These are phyloP conservation scores for Mycteria americana DNA, from an alignment of 2,797 vertebrate genomes.

Conservation along the genomic window DNA sequence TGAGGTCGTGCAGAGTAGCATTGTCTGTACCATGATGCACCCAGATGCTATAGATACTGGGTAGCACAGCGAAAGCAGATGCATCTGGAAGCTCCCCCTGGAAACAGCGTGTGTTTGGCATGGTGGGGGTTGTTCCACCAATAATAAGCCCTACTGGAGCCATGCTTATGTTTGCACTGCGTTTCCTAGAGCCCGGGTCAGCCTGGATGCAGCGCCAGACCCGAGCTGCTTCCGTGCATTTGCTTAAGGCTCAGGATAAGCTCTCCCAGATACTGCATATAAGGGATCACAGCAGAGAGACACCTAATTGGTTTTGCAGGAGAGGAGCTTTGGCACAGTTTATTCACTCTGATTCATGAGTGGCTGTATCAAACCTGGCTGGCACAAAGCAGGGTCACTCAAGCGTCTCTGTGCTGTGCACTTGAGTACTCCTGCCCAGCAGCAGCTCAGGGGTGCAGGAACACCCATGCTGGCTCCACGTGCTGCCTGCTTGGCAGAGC, in stretches of 20 bases:
- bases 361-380: neutral
- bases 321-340: neutral
- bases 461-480: neutral
- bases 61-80: neutral
- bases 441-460: neutral
- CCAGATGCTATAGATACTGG: neutral
- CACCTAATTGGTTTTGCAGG: neutral
- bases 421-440: neutral
- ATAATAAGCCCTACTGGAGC: neutral
- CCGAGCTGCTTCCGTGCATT: neutral
- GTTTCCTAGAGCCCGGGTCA: neutral
- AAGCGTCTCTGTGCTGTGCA: neutral
- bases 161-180: neutral
- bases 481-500: neutral
- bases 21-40: neutral
- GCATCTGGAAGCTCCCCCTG: neutral
- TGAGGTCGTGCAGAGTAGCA: neutral
- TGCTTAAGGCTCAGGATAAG: neutral
- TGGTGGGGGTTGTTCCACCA: accelerated
- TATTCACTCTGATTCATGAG: neutral
- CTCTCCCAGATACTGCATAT: neutral
- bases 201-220: neutral
- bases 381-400: neutral
- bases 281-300: neutral
- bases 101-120: neutral